phyloP scores from a whole-genome alignment of 1,140 invertebrate species.

The Drosophila busckii region DNA sequence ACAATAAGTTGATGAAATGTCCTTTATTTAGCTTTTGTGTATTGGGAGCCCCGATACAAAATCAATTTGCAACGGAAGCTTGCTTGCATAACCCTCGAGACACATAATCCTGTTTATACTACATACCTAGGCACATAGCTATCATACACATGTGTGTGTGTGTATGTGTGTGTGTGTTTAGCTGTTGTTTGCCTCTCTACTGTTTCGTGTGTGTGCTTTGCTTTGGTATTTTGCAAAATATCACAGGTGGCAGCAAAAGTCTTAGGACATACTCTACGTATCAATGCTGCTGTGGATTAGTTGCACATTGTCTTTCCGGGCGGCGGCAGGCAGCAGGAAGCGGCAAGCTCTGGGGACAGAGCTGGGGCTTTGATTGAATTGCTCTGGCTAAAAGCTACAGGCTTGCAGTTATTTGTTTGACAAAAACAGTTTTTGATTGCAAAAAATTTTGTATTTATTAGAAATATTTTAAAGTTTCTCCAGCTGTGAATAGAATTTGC shows the following conservation, averaged over 20 bases:
- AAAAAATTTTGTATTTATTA: too few species aligned
- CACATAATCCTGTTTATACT: conserved; percentile 62
- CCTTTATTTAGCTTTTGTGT: conserved; percentile 52
- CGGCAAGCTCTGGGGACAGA: too few species aligned
- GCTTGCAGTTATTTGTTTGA: too few species aligned
- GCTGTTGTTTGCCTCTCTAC: background rate
- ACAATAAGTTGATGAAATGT: conserved; percentile 61
- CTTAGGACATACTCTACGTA: conserved; percentile 53
- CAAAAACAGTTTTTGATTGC: too few species aligned
- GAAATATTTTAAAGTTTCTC: too few species aligned
- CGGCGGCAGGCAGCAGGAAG: too few species aligned
- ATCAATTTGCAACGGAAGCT: conserved; percentile 68
- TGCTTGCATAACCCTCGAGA: conserved; percentile 63
- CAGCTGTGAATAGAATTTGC: too few species aligned
- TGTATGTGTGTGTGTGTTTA: conserved; percentile 12
- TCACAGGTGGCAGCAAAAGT: conserved; percentile 50
- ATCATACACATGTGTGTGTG: background rate
- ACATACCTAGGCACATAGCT: background rate
- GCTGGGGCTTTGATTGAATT: too few species aligned
- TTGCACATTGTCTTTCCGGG: conserved; percentile 52
- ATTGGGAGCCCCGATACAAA: conserved; percentile 50
- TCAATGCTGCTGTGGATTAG: conserved; percentile 25
- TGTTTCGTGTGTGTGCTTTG: conserved; percentile 28
- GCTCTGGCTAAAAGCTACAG: too few species aligned
- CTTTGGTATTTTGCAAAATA: conserved; percentile 55